A percentile compares a stretch with the other conserved stretches of the same genome.
These are phyloP conservation scores for Dynastes maya DNA, from an alignment of 2,888 invertebrate species.

Conservation along the genomic window DNA sequence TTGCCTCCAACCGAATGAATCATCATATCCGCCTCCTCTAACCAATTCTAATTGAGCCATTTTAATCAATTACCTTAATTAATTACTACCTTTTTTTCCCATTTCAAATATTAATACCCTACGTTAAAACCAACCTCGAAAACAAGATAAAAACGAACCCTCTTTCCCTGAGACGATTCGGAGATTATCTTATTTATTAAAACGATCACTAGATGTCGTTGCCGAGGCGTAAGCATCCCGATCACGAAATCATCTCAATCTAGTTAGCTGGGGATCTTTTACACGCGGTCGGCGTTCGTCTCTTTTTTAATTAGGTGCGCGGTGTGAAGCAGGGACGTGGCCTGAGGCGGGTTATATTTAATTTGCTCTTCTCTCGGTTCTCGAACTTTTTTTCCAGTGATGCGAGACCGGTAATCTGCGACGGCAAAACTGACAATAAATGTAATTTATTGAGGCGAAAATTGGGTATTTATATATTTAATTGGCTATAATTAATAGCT, in stretches of 20 bases:
- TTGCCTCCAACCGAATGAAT: too few species aligned
- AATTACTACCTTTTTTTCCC: too few species aligned
- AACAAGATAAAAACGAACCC: too few species aligned
- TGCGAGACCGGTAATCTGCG: constrained; percentile 1
- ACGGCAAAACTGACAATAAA: constrained; percentile 4
- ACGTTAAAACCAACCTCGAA: too few species aligned
- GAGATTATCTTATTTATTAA: too few species aligned
- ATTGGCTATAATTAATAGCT: constrained; percentile 25
- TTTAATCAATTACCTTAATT: too few species aligned
- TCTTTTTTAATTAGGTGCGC: constrained; percentile 10
- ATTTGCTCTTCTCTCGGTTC: background rate
- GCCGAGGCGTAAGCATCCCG: too few species aligned
- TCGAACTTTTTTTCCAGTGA: background rate
- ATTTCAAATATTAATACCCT: too few species aligned
- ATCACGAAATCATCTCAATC: constrained; percentile 6
- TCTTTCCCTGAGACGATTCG: too few species aligned
- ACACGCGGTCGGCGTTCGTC: background rate
- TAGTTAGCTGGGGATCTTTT: constrained; percentile 2
- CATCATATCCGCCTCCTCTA: too few species aligned
- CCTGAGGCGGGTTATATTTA: constrained; percentile 5
- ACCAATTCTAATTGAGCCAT: too few species aligned
- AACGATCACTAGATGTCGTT: too few species aligned
- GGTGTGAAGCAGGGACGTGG: background rate
- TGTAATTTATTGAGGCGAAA: constrained; percentile 34
- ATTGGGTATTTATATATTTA: constrained; percentile 26